These are phyloP conservation scores for Platerodrilus igneus DNA, from an alignment of 2,888 invertebrate species.

Conservation along the genomic window DNA sequence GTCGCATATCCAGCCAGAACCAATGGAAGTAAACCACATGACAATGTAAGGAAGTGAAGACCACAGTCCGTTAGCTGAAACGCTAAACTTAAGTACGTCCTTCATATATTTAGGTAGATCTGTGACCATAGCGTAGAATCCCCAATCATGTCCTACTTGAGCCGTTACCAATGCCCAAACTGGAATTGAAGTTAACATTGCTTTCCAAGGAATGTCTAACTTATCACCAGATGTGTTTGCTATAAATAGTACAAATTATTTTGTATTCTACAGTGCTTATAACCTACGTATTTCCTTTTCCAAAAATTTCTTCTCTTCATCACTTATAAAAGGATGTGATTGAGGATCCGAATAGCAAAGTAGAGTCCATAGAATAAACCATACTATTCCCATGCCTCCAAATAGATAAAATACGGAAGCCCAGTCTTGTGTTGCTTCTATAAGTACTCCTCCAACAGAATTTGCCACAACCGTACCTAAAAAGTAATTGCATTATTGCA, in stretches of 20 bases:
- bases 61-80: constrained; percentile 58
- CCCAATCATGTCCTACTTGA: constrained; percentile 68
- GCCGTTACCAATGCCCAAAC: constrained; percentile 71
- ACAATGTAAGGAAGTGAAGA: constrained; percentile 63
- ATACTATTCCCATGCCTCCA: constrained; percentile 67
- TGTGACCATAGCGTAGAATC: constrained; percentile 67
- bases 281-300: constrained; percentile 57
- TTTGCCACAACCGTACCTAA: constrained; percentile 17
- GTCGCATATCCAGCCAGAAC: constrained; percentile 65
- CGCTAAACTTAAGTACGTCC: constrained; percentile 61
- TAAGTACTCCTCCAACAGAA: constrained; percentile 55
- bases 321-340: constrained; percentile 69
- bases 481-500: too few species aligned
- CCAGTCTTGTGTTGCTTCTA: constrained; percentile 65
- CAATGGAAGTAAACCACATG: constrained; percentile 62
- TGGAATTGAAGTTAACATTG: constrained; percentile 65
- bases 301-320: constrained; percentile 64
- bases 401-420: constrained; percentile 76
- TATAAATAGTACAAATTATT: too few species aligned
- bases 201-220: constrained; percentile 53
- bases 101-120: constrained; percentile 68
- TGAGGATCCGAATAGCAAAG: constrained; percentile 55
- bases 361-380: constrained; percentile 55
- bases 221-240: constrained; percentile 13
- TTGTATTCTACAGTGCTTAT: too few species aligned